These are phyloP conservation scores for Marmota monax DNA, from an alignment of 2,113 vertebrate species.

Conservation along the genomic window DNA sequence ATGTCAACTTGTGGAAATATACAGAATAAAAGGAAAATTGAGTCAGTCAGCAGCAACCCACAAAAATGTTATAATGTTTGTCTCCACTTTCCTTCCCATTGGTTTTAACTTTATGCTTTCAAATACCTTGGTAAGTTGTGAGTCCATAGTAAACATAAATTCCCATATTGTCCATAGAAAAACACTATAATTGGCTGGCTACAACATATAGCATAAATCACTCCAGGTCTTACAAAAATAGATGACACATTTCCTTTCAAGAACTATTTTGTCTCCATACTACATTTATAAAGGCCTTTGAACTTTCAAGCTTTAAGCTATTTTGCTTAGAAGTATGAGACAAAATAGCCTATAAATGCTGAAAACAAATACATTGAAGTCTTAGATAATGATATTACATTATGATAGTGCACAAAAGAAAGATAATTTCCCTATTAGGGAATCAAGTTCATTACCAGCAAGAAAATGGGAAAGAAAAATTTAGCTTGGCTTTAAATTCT, in stretches of 20 bases:
- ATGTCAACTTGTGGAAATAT: conserved; percentile 11
- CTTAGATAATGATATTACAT: conserved; percentile 11
- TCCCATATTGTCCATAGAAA: conserved; percentile 3
- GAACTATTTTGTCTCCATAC: conserved; percentile 18
- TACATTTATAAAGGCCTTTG: conserved; percentile 23
- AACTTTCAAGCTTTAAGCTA: neutral
- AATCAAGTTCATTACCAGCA: conserved; percentile 25
- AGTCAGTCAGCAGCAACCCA: neutral
- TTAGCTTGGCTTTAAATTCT: conserved; percentile 29
- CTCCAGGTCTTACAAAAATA: conserved; percentile 52
- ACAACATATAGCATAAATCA: conserved; percentile 34
- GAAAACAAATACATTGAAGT: conserved; percentile 25
- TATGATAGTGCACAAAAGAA: neutral
- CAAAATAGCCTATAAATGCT: neutral
- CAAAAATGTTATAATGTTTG: conserved; percentile 9
- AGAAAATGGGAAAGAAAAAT: neutral
- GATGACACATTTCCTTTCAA: conserved; percentile 24
- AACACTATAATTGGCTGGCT: neutral
- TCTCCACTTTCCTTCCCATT: neutral
- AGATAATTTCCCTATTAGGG: conserved; percentile 29
- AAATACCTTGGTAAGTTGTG: neutral
- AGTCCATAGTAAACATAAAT: neutral
- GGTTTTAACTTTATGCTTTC: conserved; percentile 44
- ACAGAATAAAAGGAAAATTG: neutral
- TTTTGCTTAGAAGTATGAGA: neutral